Evolutionary conservation across 2,797 vertebrate genomes (phyloP).

Genomic region (Gadopsis marmoratus): DNA sequence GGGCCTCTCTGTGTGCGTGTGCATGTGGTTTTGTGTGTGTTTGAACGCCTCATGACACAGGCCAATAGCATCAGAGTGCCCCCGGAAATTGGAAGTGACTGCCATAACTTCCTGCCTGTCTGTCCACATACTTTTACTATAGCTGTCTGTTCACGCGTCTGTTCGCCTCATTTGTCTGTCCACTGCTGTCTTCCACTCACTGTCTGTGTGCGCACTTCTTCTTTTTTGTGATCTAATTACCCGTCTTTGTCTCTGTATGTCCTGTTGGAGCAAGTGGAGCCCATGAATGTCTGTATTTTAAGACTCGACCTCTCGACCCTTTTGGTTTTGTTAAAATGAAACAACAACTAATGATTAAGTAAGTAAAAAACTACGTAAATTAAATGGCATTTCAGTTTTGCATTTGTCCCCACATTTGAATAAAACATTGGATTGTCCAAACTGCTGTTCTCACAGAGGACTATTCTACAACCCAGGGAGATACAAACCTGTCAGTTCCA

Average conservation of each 20-base stretch:
- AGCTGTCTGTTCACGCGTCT: conserved; percentile 32
- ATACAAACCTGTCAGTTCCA: too few species aligned
- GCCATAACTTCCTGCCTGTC: conserved; percentile 67
- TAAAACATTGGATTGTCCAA: too few species aligned
- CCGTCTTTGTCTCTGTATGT: neutral
- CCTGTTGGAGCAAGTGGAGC: neutral
- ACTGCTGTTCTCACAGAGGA: too few species aligned
- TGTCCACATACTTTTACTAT: conserved; percentile 48
- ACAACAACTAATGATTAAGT: too few species aligned
- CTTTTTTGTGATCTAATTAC: neutral
- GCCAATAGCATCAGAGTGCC: conserved; percentile 63
- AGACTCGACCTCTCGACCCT: too few species aligned
- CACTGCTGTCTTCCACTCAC: neutral
- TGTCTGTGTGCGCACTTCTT: neutral
- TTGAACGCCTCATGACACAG: conserved; percentile 62
- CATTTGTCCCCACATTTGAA: too few species aligned
- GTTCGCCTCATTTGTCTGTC: conserved; percentile 20
- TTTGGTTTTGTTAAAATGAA: neutral
- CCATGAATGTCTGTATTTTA: neutral
- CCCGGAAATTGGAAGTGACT: conserved; percentile 79
- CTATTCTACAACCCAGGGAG: too few species aligned
- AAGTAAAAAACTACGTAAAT: too few species aligned
- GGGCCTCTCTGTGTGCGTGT: conserved; percentile 58
- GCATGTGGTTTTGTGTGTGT: conserved; percentile 44
- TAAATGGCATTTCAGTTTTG: neutral